Base-by-base conservation (phyloP, 2,797 vertebrate species). In the Takifugu rubripes region DNA sequence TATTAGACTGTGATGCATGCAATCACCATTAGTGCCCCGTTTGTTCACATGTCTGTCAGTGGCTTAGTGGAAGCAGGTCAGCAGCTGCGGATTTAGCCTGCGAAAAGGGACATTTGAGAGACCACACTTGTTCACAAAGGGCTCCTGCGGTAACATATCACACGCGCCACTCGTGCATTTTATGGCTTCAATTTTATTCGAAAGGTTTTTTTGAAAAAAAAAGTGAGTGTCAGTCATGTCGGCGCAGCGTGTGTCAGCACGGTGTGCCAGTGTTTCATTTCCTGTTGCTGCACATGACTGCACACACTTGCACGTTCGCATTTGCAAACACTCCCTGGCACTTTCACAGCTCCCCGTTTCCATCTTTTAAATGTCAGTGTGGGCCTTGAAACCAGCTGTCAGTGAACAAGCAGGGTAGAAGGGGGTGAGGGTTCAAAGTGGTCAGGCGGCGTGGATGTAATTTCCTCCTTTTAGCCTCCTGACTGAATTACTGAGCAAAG, bases 401-500 rank as follows among this genome's bases (percentile, higher is more conserved):
- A 67, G 74, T 62, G 57, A 74, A 63, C 65, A 42, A 33, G 70
- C 55, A 17, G 59, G 59, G 57, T n/a, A 25, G 29, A n/a, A 25
- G 72, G 48, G 53, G 21, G 31, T 29, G 48, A 43, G 59, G 66
- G 78, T 75, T 77, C 83, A 81, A 80, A 81, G 80, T 81, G 80
- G 59, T 56, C 59, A 36, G 59, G 59, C 74, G 57, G 66, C 72
- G 49, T 72, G 64, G 71, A 74, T 78, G 74, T 75, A 77, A 84
- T 84, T 82, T 79, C 69, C 79, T 83, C 66, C 73, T 81, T 69
- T 85, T 81, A 75, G 82, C 70, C 75, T 66, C 62, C 79, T 71
- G 68, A 79, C 76, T 81, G 79, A 77, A 81, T 74, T 70, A 78
- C 78, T 47, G 63, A 62, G 74, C 65, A 68, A 71, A 61, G 70